Base-by-base conservation (phyloP, 2,888 invertebrate genomes). In the Cephus runcator region DNA sequence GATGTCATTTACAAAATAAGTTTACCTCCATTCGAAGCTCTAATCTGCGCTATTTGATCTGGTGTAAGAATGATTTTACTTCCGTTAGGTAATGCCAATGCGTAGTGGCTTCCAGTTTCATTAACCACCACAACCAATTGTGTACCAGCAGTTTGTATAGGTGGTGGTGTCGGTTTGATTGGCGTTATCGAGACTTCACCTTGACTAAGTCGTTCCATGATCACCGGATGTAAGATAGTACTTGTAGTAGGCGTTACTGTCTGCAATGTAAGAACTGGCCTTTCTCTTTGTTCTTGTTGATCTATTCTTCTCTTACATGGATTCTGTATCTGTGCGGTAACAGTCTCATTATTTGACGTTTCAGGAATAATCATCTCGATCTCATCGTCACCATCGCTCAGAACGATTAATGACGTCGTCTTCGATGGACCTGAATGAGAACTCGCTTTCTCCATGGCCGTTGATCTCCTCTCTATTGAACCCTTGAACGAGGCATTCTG, bases 1-100 rank as follows among this genome's bases (percentile, higher is more conserved):
- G 6, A 23, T 23, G 23, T 56, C 71, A 33, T 23, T 87, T 87
- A 91, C 77, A 91, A 84, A 4, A 89, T 84, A 15, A 91, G 84
- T 79, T 90, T 91, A 1, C 92, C 92, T 31, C 90, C 90, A 79
- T 92, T 92, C 1, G 91, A 91, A n/a, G 91, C 91, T 76, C 92
- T 85, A 40, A 92, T 91, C 80, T 91, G 90, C 0, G 91, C 92
- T 2, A 92, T 90, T 77, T 92, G 92, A 76, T 92, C 91, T 4
- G 90, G 90, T 1, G 92, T 92, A 1, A 92, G 85, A 56, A 91
- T 91, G 0, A 92, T 83, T 79, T 91, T 92, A 78, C 91, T 90
- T 1, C 92, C 92, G 73, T 91, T 91, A 0, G 91, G 91, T 23
- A 92, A 79, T n/a, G 90, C 88, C 56, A 91, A 83, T 11, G 91